Conservation (phyloP, 2,797 vertebrate species). For the Hydrolagus colliei region DNA sequence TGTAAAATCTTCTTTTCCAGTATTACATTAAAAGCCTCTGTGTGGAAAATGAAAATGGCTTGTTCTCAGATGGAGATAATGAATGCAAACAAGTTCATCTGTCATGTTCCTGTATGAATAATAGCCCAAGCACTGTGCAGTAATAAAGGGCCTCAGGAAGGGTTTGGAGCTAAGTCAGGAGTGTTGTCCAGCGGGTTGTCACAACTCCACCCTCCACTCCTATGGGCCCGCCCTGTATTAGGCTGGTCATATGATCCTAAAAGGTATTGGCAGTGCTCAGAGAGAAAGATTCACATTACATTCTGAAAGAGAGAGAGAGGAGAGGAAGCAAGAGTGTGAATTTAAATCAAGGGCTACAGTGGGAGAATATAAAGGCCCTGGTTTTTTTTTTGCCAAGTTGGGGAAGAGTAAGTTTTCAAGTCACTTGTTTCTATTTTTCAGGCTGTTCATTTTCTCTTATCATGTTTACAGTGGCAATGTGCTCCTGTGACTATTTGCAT, state of each 20-base stretch:
- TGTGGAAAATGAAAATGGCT: neutral
- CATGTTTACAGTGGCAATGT: neutral
- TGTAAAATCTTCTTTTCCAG: neutral
- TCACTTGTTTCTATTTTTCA: neutral
- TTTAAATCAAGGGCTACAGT: slow-evolving; percentile 23
- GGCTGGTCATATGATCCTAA: slow-evolving; percentile 22
- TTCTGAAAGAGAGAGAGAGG: slow-evolving; percentile 25
- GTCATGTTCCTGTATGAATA: neutral
- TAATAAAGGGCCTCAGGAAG: neutral
- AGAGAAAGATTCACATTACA: slow-evolving; percentile 25
- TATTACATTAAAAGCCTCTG: neutral
- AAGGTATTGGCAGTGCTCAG: slow-evolving; percentile 21
- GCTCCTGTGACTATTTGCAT: neutral
- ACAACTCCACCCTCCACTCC: slow-evolving; percentile 23
- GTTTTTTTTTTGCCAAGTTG: neutral
- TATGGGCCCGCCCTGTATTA: slow-evolving; percentile 7
- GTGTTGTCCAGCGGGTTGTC: neutral
- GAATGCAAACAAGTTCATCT: neutral
- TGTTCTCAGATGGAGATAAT: neutral
- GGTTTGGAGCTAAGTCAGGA: slow-evolving; percentile 4
- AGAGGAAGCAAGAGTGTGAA: slow-evolving; percentile 17
- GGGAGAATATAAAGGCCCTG: neutral
- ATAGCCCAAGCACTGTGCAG: neutral
- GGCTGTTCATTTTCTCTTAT: too few species aligned
- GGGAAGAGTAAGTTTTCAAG: slow-evolving; percentile 19